A percentile compares a stretch with the other conserved stretches of the same genome.
Evolutionary conservation across 2,797 vertebrate species (phyloP).

Genomic region (Tapera naevia): DNA sequence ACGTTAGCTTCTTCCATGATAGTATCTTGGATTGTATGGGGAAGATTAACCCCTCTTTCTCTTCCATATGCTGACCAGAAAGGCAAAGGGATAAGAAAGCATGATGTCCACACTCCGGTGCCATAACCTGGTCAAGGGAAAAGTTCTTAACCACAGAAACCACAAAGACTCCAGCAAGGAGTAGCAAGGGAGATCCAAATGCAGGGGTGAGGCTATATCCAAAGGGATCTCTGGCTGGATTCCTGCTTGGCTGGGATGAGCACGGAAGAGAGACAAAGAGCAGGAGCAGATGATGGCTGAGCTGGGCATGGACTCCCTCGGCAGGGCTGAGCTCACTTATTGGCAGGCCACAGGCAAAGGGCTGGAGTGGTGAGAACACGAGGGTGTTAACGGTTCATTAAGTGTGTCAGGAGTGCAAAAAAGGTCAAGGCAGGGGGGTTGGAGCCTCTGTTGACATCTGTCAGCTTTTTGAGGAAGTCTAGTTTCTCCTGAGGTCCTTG

Average conservation of each 20-base stretch:
- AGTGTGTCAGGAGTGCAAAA: neutral
- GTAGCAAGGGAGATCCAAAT: neutral
- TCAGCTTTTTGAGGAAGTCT: slow-evolving; percentile 18
- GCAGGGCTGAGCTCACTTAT: neutral
- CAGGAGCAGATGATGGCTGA: neutral
- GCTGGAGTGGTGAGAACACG: neutral
- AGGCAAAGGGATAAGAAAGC: neutral
- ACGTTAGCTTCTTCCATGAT: neutral
- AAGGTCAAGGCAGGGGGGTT: neutral
- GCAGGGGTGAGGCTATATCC: neutral
- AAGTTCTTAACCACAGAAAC: neutral
- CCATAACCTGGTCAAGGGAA: neutral
- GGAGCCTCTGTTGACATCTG: neutral
- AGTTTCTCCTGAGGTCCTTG: neutral
- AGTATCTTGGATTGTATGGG: neutral
- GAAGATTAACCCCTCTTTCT: neutral
- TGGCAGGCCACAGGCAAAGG: neutral
- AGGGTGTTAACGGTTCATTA: neutral
- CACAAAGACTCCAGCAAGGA: neutral
- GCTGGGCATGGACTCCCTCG: neutral
- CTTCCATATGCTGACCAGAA: neutral
- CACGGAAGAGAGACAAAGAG: neutral
- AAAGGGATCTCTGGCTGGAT: neutral
- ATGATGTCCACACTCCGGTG: neutral
- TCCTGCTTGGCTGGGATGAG: neutral